Percentiles rank a stretch among this genome's conserved stretches.
Evolutionary conservation across 2,888 invertebrate genomes (phyloP).

Genomic region (Macrosiphum euphorbiae): DNA sequence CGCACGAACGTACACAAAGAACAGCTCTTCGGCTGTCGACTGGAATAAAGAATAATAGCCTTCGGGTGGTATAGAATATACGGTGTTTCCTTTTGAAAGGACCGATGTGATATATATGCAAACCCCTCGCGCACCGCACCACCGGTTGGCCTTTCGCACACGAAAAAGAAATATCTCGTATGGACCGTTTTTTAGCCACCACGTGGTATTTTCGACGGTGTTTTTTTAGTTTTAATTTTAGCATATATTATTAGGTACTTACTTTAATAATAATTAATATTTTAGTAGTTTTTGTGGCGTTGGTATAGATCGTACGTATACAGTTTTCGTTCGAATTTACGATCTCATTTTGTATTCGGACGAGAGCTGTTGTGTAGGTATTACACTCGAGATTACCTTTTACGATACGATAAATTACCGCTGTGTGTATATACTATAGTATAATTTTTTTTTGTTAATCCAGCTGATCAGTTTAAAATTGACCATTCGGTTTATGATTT

Average conservation of each 20-base stretch:
- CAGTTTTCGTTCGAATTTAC: not conserved
- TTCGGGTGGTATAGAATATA: not conserved
- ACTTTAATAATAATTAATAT: not conserved
- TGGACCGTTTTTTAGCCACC: not conserved
- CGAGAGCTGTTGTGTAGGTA: not conserved
- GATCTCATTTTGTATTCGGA: not conserved
- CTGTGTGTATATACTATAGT: not conserved
- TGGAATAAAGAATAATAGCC: conserved; percentile 59
- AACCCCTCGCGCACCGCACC: not conserved
- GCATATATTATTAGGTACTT: not conserved
- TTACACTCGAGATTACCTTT: not conserved
- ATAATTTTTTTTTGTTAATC: not conserved
- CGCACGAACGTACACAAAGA: not conserved
- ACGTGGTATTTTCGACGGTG: not conserved
- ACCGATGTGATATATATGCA: conserved; percentile 8
- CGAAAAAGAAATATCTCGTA: not conserved
- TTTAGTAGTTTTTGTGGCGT: not conserved
- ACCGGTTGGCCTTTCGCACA: not conserved
- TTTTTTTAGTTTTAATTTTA: not conserved
- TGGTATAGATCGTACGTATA: not conserved
- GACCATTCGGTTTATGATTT: not conserved
- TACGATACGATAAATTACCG: no score
- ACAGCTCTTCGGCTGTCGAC: conserved; percentile 41
- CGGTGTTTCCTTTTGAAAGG: not conserved
- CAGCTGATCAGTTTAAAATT: not conserved